Base-by-base conservation (phyloP, 2,113 vertebrate genomes). In the Pteruthius melanotis region DNA sequence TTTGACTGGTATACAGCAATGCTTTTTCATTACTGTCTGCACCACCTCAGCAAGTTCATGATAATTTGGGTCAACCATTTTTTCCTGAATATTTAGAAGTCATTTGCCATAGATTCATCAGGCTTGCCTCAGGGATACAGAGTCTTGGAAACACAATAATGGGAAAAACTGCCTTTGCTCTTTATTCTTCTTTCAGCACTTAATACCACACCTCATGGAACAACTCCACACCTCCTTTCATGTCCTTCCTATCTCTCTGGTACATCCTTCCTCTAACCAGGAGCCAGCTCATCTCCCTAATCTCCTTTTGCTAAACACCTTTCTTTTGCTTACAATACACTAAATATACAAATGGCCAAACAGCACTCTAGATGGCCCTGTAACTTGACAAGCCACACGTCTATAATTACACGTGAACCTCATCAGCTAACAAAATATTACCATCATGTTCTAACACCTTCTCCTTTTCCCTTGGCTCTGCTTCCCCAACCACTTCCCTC, bases 201-300 rank as follows among this genome's bases (percentile, higher is more conserved):
- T 94, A 87, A 83, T 75, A 89, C 94, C 96, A 94, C 92, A 78
- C 90, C 93, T 96, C 90, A 91, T 75, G 70, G 85, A 94, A 96
- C 68, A 92, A 57, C 70, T 95, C 65, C 83, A 90, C 35, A 89
- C 74, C 77, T 95, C 72, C 86, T 95, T 96, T 95, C 94, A 95
- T 90, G 90, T 90, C 93, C 88, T 92, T 95, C 86, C 86, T 96
- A 94, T 96, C 90, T 95, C 83, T 90, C 90, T 82, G 88, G 47
- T 87, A 84, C 49, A 95, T 95, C 90, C 93, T 95, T 95, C 88
- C 85, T 96, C 88, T 90, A 95, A 85, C 80, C 65, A 81, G 72
- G 37, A 96, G 94, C 95, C 93, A 96, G 86, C 88, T 95, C 92
- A 96, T 93, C 86, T 96, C 63, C 90, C 83, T 95, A 95, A 93